A percentile compares a stretch with the other conserved stretches of the same genome.
These are phyloP conservation scores for Clupea harengus DNA, from an alignment of 2,113 vertebrate species.

Conservation along the genomic window DNA sequence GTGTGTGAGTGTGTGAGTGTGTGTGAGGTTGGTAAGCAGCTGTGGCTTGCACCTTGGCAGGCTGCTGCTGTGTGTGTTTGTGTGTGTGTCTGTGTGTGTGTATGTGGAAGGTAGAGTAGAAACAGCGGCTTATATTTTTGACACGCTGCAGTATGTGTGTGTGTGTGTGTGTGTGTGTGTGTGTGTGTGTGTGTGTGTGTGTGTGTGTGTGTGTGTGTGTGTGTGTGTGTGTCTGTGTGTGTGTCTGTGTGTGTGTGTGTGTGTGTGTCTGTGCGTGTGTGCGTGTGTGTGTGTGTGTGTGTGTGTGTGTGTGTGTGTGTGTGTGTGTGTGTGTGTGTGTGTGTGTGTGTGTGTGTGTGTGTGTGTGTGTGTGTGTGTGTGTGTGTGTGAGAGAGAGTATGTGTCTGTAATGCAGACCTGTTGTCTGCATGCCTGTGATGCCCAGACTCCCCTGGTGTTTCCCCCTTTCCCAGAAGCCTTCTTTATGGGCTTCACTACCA, in stretches of 20 bases:
- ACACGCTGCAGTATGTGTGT: not conserved
- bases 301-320: conserved; percentile 23
- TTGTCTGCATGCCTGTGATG: conserved; percentile 50
- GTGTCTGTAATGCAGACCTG: conserved; percentile 34
- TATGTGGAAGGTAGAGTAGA: not conserved
- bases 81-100: conserved; percentile 1
- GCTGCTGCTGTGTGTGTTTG: conserved; percentile 14
- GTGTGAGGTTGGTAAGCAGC: not conserved
- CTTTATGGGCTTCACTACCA: conserved; percentile 20
- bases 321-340: conserved; percentile 6
- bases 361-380: conserved; percentile 34
- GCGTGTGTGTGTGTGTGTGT: conserved; percentile 6
- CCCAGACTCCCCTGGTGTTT: conserved; percentile 38
- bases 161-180: not conserved
- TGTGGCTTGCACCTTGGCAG: not conserved
- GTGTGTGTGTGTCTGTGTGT: conserved; percentile 23
- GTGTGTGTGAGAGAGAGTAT: conserved; percentile 4
- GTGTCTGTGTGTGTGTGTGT: not conserved
- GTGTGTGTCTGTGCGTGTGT: not conserved
- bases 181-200: conserved; percentile 26
- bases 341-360: conserved; percentile 41
- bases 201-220: conserved; percentile 43
- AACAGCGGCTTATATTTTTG: no score
- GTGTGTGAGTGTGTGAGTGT: not conserved
- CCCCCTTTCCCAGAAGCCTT: conserved; percentile 44